phyloP scores from a whole-genome alignment of 2,888 invertebrate genomes.

The Drosophila yooni region DNA sequence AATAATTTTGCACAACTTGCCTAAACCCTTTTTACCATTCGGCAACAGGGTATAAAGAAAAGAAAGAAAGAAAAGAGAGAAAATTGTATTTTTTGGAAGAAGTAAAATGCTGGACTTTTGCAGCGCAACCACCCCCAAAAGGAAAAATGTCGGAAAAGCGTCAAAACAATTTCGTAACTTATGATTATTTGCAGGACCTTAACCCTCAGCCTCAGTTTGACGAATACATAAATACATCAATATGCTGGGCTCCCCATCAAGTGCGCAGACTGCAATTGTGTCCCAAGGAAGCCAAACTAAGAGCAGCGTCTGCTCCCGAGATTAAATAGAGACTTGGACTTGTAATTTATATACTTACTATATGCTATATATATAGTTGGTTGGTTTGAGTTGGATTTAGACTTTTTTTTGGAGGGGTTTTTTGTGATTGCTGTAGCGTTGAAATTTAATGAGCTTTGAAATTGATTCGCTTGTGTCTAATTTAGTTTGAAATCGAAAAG shows the following conservation, averaged over 20 bases:
- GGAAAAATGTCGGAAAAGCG: conserved; percentile 1
- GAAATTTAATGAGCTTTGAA: conserved; percentile 75
- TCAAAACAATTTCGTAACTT: conserved; percentile 47
- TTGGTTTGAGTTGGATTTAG: neutral
- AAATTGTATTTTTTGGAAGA: neutral
- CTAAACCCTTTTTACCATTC: neutral
- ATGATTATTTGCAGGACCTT: conserved; percentile 63
- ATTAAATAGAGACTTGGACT: conserved; percentile 1
- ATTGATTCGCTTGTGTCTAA: conserved; percentile 64
- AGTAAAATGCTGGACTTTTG: neutral
- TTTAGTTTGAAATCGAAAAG: conserved; percentile 63
- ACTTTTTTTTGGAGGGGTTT: neutral
- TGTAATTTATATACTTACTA: neutral
- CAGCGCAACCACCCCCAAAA: conserved; percentile 11
- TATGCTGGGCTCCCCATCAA: conserved; percentile 16
- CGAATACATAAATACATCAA: conserved; percentile 10
- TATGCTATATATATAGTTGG: neutral
- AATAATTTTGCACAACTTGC: too few relatives aligned
- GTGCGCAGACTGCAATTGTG: conserved; percentile 23
- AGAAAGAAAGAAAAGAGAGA: neutral
- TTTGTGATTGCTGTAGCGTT: conserved; percentile 11
- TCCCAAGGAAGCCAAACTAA: conserved; percentile 21
- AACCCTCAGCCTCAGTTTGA: conserved; percentile 23
- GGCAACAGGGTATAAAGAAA: too few relatives aligned
- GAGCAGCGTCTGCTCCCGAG: conserved; percentile 13